Conservation (phyloP, 2,888 invertebrate species). For the Trichopria drosophilae region DNA sequence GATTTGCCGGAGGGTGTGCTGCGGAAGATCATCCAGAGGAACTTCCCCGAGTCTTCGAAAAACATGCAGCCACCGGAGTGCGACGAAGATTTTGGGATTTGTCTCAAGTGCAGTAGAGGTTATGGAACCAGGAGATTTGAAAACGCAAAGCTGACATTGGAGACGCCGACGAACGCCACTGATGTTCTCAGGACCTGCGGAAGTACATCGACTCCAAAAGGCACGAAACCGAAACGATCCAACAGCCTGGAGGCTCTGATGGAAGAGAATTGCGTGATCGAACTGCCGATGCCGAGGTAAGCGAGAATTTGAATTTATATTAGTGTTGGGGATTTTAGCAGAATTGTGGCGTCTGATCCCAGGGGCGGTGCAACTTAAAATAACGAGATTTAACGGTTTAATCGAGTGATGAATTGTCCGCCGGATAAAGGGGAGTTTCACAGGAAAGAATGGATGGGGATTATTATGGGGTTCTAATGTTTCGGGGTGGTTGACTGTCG, state of each 20-base stretch:
- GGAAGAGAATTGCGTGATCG: conserved; percentile 58
- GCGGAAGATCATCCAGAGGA: conserved; percentile 53
- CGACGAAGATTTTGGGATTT: conserved; percentile 36
- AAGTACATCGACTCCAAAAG: conserved; percentile 33
- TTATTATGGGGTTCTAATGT: too few relatives aligned
- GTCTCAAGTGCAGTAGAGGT: conserved; percentile 47
- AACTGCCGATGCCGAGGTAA: conserved; percentile 66
- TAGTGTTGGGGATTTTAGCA: background rate
- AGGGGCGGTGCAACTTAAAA: too few relatives aligned
- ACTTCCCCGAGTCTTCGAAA: conserved; percentile 54
- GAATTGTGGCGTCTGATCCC: too few relatives aligned
- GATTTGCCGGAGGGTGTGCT: conserved; percentile 51
- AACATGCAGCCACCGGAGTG: conserved; percentile 45
- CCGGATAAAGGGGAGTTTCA: too few relatives aligned
- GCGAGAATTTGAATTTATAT: conserved; percentile 32
- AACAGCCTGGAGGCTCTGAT: conserved; percentile 52
- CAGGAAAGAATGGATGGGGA: too few relatives aligned
- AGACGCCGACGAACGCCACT: conserved; percentile 79
- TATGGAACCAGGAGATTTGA: conserved; percentile 40
- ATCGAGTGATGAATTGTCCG: background rate
- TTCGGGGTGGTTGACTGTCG: too few relatives aligned
- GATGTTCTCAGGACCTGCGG: conserved; percentile 63
- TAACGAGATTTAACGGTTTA: background rate
- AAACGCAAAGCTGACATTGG: conserved; percentile 57
- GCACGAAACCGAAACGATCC: conserved; percentile 37